These are phyloP conservation scores for Glandiceps talaboti DNA, from an alignment of 53 echinoderm and acorn worm genomes.

Conservation along the genomic window DNA sequence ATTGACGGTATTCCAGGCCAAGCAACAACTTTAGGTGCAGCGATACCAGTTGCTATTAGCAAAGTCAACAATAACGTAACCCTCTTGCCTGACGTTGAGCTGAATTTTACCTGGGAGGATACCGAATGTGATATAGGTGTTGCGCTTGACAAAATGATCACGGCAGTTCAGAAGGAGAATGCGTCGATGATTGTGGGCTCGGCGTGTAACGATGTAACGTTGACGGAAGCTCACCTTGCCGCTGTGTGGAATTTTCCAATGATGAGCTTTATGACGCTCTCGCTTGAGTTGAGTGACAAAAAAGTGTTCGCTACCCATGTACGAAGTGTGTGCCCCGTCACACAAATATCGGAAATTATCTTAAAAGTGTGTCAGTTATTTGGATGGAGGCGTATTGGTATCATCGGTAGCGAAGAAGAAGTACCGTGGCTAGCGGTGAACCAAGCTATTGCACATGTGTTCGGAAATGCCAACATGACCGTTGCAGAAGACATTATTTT, in stretches of 20 bases:
- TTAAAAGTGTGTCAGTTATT: neutral
- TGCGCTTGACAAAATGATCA: neutral
- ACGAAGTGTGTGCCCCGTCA: neutral
- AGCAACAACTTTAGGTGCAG: neutral
- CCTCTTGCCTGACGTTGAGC: neutral
- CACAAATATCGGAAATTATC: neutral
- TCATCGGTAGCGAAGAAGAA: neutral
- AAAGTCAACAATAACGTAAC: neutral
- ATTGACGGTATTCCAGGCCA: neutral
- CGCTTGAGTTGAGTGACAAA: neutral
- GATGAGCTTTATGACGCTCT: neutral
- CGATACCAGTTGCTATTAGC: neutral
- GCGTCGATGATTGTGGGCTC: neutral
- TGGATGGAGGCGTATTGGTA: neutral
- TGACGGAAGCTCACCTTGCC: neutral
- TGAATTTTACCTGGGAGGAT: neutral
- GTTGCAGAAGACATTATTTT: neutral
- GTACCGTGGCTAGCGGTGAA: neutral
- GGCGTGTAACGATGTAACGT: neutral
- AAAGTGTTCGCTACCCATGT: neutral
- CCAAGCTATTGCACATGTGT: neutral
- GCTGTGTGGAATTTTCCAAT: neutral
- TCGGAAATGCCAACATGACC: neutral
- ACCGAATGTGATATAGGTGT: neutral
- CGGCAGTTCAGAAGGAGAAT: neutral